A percentile compares a stretch with the other conserved stretches of the same genome.
These are phyloP conservation scores for Gila orcuttii DNA, from an alignment of 2,113 vertebrate genomes.

Conservation along the genomic window DNA sequence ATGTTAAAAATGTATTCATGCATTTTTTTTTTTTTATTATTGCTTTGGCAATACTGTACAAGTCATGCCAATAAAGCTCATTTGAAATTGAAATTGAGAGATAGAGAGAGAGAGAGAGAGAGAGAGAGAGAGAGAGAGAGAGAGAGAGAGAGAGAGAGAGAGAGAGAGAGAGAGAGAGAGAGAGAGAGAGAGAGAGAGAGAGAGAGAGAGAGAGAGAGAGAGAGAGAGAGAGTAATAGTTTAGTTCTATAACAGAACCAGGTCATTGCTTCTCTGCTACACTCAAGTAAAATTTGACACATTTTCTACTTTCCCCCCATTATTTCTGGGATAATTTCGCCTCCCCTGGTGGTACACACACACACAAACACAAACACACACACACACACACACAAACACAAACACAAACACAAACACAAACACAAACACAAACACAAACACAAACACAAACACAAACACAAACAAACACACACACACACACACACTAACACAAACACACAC, in stretches of 20 bases:
- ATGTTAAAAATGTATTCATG: too few species aligned
- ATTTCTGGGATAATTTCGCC: constrained; percentile 31
- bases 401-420: constrained; percentile 31
- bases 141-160: too few species aligned
- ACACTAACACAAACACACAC: constrained; percentile 39
- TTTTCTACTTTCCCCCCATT: constrained; percentile 34
- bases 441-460: constrained; percentile 28
- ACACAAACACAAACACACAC: constrained; percentile 36
- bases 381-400: constrained; percentile 35
- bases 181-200: too few species aligned
- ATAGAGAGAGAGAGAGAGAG: too few species aligned
- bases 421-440: constrained; percentile 31
- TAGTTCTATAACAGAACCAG: constrained; percentile 43
- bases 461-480: constrained; percentile 27
- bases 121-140: too few species aligned
- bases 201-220: too few species aligned
- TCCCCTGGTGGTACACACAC: constrained; percentile 18
- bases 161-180: too few species aligned
- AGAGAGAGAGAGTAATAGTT: not conserved
- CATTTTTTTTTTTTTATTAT: too few species aligned
- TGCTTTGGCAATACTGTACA: too few species aligned
- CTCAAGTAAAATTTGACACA: constrained; percentile 34
- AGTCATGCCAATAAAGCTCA: too few species aligned
- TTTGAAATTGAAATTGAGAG: too few species aligned
- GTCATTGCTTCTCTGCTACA: constrained; percentile 43